Conservation (phyloP, 2,113 vertebrate species). For the Ellobius talpinus region DNA sequence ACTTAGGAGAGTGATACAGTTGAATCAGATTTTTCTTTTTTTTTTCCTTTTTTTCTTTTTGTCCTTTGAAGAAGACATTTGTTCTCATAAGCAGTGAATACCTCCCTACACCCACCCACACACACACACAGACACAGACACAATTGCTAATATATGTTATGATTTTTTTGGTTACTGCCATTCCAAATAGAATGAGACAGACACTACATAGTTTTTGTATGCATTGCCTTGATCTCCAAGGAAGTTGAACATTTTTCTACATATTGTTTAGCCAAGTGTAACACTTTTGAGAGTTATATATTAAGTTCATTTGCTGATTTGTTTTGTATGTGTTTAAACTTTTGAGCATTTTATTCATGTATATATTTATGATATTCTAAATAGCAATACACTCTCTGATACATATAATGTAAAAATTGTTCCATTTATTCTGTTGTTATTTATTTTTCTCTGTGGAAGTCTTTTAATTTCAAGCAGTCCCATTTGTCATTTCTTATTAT, state of each 20-base stretch:
- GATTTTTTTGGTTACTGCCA: neutral
- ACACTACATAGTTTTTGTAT: neutral
- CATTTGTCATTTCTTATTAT: neutral
- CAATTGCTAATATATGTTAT: neutral
- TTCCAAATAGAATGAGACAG: neutral
- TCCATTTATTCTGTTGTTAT: neutral
- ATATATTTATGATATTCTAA: neutral
- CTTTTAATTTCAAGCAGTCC: neutral
- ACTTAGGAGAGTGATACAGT: neutral
- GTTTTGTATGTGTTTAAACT: neutral
- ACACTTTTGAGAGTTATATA: neutral
- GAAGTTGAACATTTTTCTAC: neutral
- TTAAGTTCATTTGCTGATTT: neutral
- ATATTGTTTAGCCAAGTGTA: neutral
- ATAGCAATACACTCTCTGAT: neutral
- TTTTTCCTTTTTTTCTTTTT: too few relatives aligned
- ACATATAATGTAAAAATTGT: neutral
- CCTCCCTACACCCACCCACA: neutral
- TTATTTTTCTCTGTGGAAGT: neutral
- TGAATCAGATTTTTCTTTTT: neutral
- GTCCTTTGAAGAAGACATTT: neutral
- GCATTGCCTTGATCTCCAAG: neutral
- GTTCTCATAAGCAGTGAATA: neutral
- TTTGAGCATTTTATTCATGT: neutral
- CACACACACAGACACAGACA: neutral